phyloP scores from a whole-genome alignment of 2,797 vertebrate genomes.

The Mormyrus hasselquistii region DNA sequence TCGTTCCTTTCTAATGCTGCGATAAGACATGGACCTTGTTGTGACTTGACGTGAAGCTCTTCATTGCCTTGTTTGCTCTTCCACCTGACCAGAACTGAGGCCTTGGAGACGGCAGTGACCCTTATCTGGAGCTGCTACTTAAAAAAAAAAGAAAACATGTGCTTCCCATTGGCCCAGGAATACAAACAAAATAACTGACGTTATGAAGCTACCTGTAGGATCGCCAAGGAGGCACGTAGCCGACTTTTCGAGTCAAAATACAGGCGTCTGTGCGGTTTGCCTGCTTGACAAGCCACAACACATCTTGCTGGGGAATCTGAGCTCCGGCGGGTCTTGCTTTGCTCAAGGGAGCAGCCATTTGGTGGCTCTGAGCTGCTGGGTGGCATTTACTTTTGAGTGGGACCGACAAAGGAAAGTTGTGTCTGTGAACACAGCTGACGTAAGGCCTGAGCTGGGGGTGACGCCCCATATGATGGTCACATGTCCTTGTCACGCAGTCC shows the following conservation, averaged over 20 bases:
- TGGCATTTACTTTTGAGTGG: not conserved
- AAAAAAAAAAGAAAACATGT: not conserved
- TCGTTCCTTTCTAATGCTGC: not conserved
- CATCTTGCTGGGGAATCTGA: not conserved
- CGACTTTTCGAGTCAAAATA: slow-evolving; percentile 35
- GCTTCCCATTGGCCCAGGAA: not conserved
- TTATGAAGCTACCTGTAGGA: slow-evolving; percentile 45
- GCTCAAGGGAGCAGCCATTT: not conserved
- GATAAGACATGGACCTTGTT: slow-evolving; percentile 1
- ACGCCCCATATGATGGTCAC: not conserved
- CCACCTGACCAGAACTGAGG: not conserved
- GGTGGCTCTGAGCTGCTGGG: not conserved
- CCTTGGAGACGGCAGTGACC: not conserved
- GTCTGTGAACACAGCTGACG: not conserved
- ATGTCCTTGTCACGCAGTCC: no score
- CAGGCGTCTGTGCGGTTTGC: slow-evolving; percentile 29
- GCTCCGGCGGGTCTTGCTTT: no score
- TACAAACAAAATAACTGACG: slow-evolving; percentile 25
- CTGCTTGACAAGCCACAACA: slow-evolving; percentile 22
- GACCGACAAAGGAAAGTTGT: not conserved
- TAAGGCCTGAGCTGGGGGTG: not conserved
- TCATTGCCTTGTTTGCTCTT: not conserved
- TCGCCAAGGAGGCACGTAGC: slow-evolving; percentile 38
- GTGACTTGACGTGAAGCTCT: not conserved
- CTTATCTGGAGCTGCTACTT: not conserved